phyloP scores from a whole-genome alignment of 2,113 vertebrate species.

The Micronycteris hirsuta region DNA sequence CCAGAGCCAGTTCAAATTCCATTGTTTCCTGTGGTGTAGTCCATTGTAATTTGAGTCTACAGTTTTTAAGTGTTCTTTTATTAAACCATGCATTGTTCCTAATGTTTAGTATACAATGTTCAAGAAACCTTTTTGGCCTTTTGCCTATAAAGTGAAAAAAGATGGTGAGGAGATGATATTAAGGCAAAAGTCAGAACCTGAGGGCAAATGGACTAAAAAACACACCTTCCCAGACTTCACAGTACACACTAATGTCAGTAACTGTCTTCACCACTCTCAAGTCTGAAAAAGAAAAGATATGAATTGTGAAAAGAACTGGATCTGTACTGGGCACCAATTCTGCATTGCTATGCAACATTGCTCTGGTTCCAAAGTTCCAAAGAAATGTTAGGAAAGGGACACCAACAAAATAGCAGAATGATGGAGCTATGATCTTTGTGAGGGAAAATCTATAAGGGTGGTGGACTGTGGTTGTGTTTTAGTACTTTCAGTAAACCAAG shows the following conservation, averaged over 20 bases:
- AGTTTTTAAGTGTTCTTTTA: not conserved
- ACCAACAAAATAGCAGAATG: not conserved
- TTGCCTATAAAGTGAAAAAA: not conserved
- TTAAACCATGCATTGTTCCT: not conserved
- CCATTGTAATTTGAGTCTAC: not conserved
- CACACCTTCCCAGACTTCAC: not conserved
- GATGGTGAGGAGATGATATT: not conserved
- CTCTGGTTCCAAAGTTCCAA: not conserved
- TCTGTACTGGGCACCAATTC: not conserved
- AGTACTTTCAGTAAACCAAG: slow-evolving; percentile 2
- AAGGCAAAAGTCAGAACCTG: not conserved
- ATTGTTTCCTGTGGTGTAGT: not conserved
- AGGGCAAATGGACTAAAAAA: not conserved
- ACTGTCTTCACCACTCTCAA: not conserved
- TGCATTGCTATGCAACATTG: not conserved
- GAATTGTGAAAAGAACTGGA: not conserved
- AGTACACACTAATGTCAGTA: not conserved
- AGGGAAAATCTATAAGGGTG: not conserved
- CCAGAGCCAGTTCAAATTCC: not conserved
- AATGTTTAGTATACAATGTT: not conserved
- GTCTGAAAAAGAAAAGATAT: not conserved
- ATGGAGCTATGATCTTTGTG: not conserved
- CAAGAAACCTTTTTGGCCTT: not conserved
- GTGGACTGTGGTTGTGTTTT: not conserved
- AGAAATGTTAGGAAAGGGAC: not conserved